These are phyloP conservation scores for Phalacrocorax brasilianus DNA, from an alignment of 2,113 vertebrate genomes.

Conservation along the genomic window DNA sequence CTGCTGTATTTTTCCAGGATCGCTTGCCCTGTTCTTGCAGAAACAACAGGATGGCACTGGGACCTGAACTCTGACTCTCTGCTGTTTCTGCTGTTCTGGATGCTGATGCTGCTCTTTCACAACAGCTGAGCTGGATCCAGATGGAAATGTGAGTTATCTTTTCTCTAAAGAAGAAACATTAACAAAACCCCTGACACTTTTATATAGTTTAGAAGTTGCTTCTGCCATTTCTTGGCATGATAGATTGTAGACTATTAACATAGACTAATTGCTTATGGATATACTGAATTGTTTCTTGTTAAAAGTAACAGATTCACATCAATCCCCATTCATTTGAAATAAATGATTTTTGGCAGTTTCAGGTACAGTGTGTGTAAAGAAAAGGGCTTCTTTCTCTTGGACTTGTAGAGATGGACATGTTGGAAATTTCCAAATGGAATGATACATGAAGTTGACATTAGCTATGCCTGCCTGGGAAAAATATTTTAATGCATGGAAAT, in stretches of 20 bases:
- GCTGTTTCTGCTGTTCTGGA: slow-evolving; percentile 43
- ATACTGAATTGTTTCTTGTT: neutral
- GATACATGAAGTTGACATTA: neutral
- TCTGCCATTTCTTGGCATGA: neutral
- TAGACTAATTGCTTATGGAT: neutral
- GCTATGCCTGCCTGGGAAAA: neutral
- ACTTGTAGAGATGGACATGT: neutral
- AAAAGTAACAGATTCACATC: neutral
- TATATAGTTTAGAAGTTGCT: neutral
- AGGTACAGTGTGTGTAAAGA: neutral
- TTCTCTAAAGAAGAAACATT: slow-evolving; percentile 1
- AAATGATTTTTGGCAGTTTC: neutral
- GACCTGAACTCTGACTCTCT: slow-evolving; percentile 57
- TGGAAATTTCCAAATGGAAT: neutral
- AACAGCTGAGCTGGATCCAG: slow-evolving; percentile 32
- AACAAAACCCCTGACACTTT: neutral
- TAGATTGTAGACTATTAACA: neutral
- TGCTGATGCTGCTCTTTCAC: slow-evolving; percentile 45
- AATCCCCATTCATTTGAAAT: neutral
- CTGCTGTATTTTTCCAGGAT: slow-evolving; percentile 28
- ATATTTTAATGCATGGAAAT: neutral
- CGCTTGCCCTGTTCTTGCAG: neutral
- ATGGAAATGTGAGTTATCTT: slow-evolving; percentile 4
- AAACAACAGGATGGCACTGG: slow-evolving; percentile 64
- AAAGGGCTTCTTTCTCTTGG: neutral